phyloP scores from a whole-genome alignment of 2,888 invertebrate species.

The Cheilosia grossa region DNA sequence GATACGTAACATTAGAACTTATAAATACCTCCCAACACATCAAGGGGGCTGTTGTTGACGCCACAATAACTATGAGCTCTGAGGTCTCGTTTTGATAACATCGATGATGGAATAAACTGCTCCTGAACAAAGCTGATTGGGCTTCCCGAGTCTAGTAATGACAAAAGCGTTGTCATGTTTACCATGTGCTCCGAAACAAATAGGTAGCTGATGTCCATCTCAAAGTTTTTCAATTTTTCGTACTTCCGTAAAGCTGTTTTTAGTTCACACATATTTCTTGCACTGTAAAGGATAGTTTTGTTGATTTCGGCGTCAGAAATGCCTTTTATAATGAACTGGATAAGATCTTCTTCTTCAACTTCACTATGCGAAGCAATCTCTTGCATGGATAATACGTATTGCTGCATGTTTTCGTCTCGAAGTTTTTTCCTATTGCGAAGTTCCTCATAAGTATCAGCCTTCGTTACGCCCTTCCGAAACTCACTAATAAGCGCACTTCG shows the following conservation, averaged over 20 bases:
- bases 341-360: conserved; percentile 8
- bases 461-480: conserved; percentile 6
- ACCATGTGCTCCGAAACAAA: too few species aligned
- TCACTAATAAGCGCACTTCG: neutral
- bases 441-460: neutral
- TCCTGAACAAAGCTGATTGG: conserved; percentile 38
- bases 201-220: too few species aligned
- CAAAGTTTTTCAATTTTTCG: too few species aligned
- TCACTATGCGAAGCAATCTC: conserved; percentile 5
- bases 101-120: conserved; percentile 28
- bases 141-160: conserved; percentile 12
- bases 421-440: conserved; percentile 12
- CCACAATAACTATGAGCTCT: conserved; percentile 37
- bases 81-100: conserved; percentile 21
- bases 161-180: too few species aligned
- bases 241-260: too few species aligned
- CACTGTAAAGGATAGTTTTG: neutral
- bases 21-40: conserved; percentile 32
- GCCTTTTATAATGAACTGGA: neutral
- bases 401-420: conserved; percentile 7
- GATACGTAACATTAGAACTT: conserved; percentile 28
- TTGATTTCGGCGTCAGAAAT: neutral
- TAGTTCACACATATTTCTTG: too few species aligned
- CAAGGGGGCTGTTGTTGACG: conserved; percentile 52
- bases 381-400: conserved; percentile 26